A percentile compares a stretch with the other conserved stretches of the same genome.
These are phyloP conservation scores for Hydrozoanthus tunicans DNA, from an alignment of 64 coral and sea anemone species.

Conservation along the genomic window DNA sequence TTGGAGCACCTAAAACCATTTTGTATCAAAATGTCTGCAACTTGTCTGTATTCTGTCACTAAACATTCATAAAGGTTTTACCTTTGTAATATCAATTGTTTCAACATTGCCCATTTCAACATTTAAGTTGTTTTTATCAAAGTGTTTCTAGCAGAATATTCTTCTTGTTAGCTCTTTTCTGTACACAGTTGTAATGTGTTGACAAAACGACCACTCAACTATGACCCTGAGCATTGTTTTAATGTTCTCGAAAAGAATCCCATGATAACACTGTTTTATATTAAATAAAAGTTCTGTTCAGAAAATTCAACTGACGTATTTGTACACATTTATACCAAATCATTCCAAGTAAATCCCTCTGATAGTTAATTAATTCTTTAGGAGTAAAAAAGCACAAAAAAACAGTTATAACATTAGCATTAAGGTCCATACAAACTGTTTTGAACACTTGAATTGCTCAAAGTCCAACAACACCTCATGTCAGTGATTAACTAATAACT, in stretches of 20 bases:
- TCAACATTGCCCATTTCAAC: constrained; percentile 26
- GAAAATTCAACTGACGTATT: not conserved
- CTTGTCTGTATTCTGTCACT: no score
- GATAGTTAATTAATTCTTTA: not conserved
- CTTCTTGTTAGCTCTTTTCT: not conserved
- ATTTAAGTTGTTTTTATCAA: not conserved
- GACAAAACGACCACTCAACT: not conserved
- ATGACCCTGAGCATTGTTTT: not conserved
- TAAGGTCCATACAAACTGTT: not conserved
- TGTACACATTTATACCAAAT: not conserved
- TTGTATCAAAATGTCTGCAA: no score
- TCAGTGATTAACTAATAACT: no score
- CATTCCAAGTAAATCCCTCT: not conserved
- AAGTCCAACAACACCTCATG: not conserved
- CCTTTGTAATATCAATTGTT: constrained; percentile 27
- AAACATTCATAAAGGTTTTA: not conserved
- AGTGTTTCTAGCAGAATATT: constrained; percentile 6
- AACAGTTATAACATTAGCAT: not conserved
- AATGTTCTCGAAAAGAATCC: not conserved
- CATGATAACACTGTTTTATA: constrained; percentile 8
- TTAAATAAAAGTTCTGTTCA: constrained; percentile 16
- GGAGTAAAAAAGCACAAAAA: constrained; percentile 1
- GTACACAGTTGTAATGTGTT: not conserved
- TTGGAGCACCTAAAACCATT: no score
- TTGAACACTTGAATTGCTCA: not conserved